These are phyloP conservation scores for Micromys minutus DNA, from an alignment of 2,113 vertebrate species.

Conservation along the genomic window DNA sequence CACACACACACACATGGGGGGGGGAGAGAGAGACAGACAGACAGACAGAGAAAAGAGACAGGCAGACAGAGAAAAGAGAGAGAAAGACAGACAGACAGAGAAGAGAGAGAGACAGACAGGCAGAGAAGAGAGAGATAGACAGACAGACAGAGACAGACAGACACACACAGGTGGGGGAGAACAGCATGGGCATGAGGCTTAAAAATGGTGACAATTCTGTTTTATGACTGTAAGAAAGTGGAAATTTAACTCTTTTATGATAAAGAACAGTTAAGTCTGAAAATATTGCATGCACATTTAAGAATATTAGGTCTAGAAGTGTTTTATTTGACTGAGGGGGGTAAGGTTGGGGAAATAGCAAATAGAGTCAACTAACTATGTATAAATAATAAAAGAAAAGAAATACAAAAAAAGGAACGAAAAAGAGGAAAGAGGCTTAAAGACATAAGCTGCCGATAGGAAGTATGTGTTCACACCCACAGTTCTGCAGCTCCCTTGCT, in stretches of 20 bases:
- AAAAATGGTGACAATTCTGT: not conserved
- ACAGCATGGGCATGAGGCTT: not conserved
- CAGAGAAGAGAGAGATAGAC: not conserved
- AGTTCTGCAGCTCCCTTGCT: not conserved
- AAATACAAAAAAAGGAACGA: constrained; percentile 42
- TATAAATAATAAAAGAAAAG: constrained; percentile 31
- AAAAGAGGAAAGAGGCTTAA: not conserved
- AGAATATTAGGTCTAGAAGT: not conserved
- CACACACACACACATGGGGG: too few species aligned
- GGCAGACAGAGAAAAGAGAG: too few species aligned
- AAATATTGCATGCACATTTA: not conserved
- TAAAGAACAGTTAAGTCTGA: not conserved
- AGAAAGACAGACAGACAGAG: too few species aligned
- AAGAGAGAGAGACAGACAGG: not conserved
- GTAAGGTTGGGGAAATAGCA: constrained; percentile 35
- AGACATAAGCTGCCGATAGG: not conserved
- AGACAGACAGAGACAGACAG: not conserved
- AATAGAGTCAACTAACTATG: not conserved
- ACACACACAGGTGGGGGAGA: not conserved
- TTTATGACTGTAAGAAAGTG: not conserved
- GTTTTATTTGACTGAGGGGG: not conserved
- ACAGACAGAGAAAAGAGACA: too few species aligned
- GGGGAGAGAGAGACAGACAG: too few species aligned
- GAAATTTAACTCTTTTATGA: not conserved
- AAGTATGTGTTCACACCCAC: not conserved